Evolutionary conservation across 2,113 vertebrate genomes (phyloP).

Genomic region (Alexandromys fortis): DNA sequence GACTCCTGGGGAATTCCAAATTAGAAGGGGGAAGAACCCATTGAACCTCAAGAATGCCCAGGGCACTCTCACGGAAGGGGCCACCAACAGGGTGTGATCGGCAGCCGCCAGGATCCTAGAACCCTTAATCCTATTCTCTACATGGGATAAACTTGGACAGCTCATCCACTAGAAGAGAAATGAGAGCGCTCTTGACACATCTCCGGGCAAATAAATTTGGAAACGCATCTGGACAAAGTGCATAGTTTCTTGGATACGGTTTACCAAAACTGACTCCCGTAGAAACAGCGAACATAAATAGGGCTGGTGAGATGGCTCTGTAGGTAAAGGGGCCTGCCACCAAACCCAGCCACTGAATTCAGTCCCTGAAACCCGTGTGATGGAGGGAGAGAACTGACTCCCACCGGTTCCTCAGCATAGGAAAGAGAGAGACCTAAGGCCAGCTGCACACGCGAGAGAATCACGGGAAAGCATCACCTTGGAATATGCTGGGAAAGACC

Average conservation of each 20-base stretch:
- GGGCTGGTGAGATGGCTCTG: not conserved
- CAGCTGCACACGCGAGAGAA: not conserved
- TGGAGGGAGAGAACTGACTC: not conserved
- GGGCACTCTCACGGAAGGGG: not conserved
- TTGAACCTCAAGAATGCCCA: not conserved
- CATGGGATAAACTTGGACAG: not conserved
- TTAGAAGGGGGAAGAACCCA: not conserved
- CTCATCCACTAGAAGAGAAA: not conserved
- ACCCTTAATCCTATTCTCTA: too few relatives aligned
- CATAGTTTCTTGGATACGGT: not conserved
- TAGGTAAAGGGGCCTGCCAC: not conserved
- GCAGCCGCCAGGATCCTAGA: not conserved
- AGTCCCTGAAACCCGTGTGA: too few relatives aligned
- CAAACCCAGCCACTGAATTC: not conserved
- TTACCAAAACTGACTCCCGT: slow-evolving; percentile 5
- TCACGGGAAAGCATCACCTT: not conserved
- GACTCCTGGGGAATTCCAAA: not conserved
- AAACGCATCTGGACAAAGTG: not conserved
- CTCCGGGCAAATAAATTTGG: slow-evolving; percentile 16
- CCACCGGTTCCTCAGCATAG: not conserved
- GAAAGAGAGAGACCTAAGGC: not conserved
- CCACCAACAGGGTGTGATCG: not conserved
- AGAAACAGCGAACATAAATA: not conserved
- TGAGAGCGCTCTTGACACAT: not conserved
- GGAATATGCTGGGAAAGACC: not conserved